Conservation (phyloP, 1,140 invertebrate species). For the Neoseiulus cucumeris region DNA sequence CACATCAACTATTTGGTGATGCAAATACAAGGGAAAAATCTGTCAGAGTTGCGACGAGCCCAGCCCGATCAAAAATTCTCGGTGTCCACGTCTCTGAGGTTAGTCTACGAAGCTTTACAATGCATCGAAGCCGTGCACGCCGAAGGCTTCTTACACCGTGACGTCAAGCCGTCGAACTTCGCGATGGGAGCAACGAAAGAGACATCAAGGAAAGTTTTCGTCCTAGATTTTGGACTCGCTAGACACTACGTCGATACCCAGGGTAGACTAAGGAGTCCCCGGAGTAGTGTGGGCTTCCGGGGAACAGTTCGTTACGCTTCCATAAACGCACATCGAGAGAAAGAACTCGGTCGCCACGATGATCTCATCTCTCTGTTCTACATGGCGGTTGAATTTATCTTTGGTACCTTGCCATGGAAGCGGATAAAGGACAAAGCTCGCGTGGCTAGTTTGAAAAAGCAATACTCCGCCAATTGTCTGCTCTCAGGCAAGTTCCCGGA, state of each 20-base stretch:
- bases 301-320: background rate
- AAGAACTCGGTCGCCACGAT: constrained; percentile 2
- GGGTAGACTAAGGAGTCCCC: background rate
- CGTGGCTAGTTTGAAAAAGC: background rate
- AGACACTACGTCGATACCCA: background rate
- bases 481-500: background rate
- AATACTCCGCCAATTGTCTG: background rate
- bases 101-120: background rate
- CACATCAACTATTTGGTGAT: background rate
- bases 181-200: background rate
- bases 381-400: background rate
- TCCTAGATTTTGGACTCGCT: background rate
- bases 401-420: background rate
- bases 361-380: constrained; percentile 3
- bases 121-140: constrained; percentile 1
- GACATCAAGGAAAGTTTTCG: background rate
- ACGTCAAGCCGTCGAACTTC: constrained; percentile 3
- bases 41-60: background rate
- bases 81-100: background rate
- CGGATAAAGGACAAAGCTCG: background rate
- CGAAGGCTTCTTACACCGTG: background rate
- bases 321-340: background rate
- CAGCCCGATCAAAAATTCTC: background rate
- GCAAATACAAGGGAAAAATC: background rate
- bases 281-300: background rate